These are phyloP conservation scores for Tragelaphus eurycerus DNA, from an alignment of 2,797 vertebrate genomes.

Conservation along the genomic window DNA sequence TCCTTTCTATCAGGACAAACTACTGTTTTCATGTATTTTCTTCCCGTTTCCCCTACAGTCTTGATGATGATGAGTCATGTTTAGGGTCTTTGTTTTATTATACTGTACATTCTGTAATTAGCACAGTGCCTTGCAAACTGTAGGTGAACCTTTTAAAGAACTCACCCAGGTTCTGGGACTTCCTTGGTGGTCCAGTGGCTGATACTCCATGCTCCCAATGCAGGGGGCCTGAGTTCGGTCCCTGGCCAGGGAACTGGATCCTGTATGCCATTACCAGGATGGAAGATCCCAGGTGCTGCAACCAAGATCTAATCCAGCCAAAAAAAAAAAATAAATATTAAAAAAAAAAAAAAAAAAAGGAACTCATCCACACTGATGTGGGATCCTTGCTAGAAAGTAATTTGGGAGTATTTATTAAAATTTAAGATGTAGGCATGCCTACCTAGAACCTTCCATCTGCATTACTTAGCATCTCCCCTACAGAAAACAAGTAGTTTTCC, in stretches of 20 bases:
- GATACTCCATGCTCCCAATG: background rate
- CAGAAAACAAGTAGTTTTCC: background rate
- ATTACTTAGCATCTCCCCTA: background rate
- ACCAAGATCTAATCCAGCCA: background rate
- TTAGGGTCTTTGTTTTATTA: background rate
- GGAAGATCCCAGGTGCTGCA: background rate
- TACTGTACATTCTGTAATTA: background rate
- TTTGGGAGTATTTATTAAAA: background rate
- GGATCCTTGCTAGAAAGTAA: background rate
- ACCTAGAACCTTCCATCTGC: fast-evolving
- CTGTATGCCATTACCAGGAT: background rate
- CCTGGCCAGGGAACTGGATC: background rate
- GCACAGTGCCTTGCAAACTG: background rate
- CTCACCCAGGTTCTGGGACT: background rate
- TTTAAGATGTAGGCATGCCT: background rate
- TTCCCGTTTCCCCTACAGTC: background rate
- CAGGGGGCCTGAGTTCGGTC: background rate
- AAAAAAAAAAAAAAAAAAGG: background rate
- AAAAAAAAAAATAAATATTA: background rate
- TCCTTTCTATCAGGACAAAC: background rate
- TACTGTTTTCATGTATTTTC: background rate
- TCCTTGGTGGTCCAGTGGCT: background rate
- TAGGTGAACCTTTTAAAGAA: background rate
- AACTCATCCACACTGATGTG: background rate
- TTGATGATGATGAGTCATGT: background rate